Evolutionary conservation across 2,797 vertebrate genomes (phyloP), one percentile per base, ranked within the genome.

Genomic region (Erithacus rubecula): DNA sequence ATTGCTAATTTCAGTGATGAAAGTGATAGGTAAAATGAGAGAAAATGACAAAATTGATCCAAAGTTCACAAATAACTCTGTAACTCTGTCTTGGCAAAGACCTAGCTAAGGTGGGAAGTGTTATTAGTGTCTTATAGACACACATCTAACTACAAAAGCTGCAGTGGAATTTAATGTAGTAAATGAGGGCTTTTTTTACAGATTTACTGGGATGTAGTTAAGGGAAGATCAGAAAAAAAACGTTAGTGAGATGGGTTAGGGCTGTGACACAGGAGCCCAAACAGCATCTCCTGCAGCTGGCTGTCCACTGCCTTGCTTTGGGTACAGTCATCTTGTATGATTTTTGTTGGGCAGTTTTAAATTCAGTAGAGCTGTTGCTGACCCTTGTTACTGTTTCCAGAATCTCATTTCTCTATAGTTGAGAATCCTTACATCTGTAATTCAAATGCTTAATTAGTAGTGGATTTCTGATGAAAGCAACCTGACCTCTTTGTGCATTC

Each of bases 101-200:
- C 37, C 3, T 69, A 41, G 16, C 65, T 67, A 51, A 65, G 21
- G 30, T 68, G 37, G 34, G 36, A 81, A 62, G 22, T 62, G 23
- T 46, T 86, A 68, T 5, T 83, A 71, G 6, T 68, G 1, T 87
- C 16, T 80, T 85, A 89, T 74, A 83, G 11, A 12, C 27, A 59
- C 24, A 37, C 62, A 69, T 22, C 77, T 75, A 64, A 77, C 58
- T 44, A 60, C n/a, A 87, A 24, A 90, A 90, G 23, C 70, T 72
- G 34, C 74, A 79, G 72, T 83, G 77, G 32, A 76, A 70, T 88
- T 72, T 56, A 67, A 72, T 87, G 32, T 39, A 36, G 41, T 56
- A 77, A 63, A 53, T 46, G 7, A 56, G n/a, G 11, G 12, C 0
- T 0, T 1, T 2, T 4, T 56, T 78, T 36, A 46, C 29, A 67